Base-by-base conservation (phyloP, 2,797 vertebrate species). In the Centroberyx gerrardi region DNA sequence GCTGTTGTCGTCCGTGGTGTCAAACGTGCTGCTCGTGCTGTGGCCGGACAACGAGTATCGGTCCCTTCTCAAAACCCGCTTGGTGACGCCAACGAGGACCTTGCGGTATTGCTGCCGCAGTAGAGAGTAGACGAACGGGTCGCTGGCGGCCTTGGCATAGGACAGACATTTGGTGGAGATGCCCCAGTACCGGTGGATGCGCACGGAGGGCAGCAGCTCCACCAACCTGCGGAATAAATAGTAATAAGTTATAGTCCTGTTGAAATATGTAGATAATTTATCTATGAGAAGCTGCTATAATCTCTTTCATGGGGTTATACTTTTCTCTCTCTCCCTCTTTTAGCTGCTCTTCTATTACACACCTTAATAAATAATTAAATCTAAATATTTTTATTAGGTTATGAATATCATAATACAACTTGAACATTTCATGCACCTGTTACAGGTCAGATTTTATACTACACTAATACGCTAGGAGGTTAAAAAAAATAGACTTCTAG, bases 81-180 rank as follows among this genome's bases (percentile, higher is more conserved):
- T 89, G 88, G 94, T 87, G 2, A 96, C 84, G 63, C 88, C 70
- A 29, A 94, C 92, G 73, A 96, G 91, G 64, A 93, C 95, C 79
- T 94, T 95, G 82, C 92, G 93, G 94, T 95, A 96, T 73, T 95
- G 95, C 65, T 94, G 94, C 51, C 94, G 90, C 64, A 97, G 88
- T 56, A 95, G 94, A 1, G 95, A 96, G 85, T 95, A 96, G 68
- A 97, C 93, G 13, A 96, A 96, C 0, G 95, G 95, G 72, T 96
- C 93, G 1, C 91, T 94, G 13, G 91, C 96, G 56, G 94, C 95
- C 93, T 96, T 96, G 88, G 95, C 93, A 27, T 95, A 96, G 68
- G 94, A 92, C 62, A 96, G 93, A 87, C 95, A 96, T 91, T 96
- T 96, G 82, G 94, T 94, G 62, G 92, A 81, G 71, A 96, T 87